Percentiles rank a stretch among this genome's conserved stretches.
phyloP scores from a whole-genome alignment of 2,113 vertebrate species.

The Rana temporaria region DNA sequence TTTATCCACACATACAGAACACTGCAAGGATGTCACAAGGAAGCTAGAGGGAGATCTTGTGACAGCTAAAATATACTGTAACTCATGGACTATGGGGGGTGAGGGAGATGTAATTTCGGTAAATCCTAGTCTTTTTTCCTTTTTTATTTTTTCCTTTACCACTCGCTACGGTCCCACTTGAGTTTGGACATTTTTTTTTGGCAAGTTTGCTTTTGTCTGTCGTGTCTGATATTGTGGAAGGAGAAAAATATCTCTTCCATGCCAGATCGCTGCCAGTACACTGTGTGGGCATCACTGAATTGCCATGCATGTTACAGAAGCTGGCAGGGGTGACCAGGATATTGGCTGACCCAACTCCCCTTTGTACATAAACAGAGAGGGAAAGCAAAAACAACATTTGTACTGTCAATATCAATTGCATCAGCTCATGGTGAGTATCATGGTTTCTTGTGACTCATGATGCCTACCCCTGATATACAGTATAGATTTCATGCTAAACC shows the following conservation, averaged over 20 bases:
- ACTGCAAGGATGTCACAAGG: too few relatives aligned
- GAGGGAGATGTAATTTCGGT: too few relatives aligned
- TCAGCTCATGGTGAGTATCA: not conserved
- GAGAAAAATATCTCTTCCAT: slow-evolving; percentile 6
- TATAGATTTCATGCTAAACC: too few relatives aligned
- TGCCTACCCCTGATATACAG: too few relatives aligned
- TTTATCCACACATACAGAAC: too few relatives aligned
- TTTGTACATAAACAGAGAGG: not conserved
- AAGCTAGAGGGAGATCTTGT: slow-evolving; percentile 40
- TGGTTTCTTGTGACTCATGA: too few relatives aligned
- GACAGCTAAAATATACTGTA: slow-evolving; percentile 14
- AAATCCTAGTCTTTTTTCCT: slow-evolving; percentile 38
- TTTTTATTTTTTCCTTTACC: slow-evolving; percentile 36
- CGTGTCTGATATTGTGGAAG: not conserved
- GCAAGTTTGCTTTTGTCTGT: slow-evolving; percentile 34
- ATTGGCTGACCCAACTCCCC: not conserved
- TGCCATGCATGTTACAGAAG: slow-evolving; percentile 12
- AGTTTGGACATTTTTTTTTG: not conserved
- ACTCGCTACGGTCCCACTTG: too few relatives aligned
- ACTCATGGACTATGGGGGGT: not conserved
- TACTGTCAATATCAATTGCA: slow-evolving; percentile 9
- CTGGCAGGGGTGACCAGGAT: not conserved
- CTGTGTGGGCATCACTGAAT: not conserved
- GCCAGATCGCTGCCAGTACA: slow-evolving; percentile 30
- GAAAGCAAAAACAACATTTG: slow-evolving; percentile 16